Percentiles rank a stretch among this genome's conserved stretches.
Conservation (phyloP, 2,797 vertebrate species). For the Halcyon smyrnensis region DNA sequence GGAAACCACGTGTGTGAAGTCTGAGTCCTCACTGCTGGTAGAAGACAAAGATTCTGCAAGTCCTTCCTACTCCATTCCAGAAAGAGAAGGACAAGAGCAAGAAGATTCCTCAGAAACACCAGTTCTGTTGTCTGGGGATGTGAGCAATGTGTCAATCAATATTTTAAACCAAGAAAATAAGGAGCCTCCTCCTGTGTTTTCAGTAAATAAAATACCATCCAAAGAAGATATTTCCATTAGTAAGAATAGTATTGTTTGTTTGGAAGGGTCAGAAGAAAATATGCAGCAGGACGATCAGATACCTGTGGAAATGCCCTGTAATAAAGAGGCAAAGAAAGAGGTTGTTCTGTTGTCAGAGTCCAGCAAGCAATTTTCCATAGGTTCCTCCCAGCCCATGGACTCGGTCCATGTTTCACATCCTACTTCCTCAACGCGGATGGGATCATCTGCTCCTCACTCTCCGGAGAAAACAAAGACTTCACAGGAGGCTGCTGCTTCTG, state of each 20-base stretch:
- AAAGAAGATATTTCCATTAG: neutral
- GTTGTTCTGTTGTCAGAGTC: neutral
- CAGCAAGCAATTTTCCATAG: slow-evolving; percentile 26
- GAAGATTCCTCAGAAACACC: neutral
- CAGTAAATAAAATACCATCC: neutral
- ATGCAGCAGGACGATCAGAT: neutral
- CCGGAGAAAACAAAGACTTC: slow-evolving; percentile 23
- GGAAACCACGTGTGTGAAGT: neutral
- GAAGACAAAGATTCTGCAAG: neutral
- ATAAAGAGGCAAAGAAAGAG: neutral
- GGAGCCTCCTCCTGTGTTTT: neutral
- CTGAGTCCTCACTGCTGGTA: neutral
- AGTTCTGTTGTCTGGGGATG: neutral
- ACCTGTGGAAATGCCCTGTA: neutral
- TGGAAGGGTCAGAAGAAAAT: neutral
- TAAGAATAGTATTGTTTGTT: neutral
- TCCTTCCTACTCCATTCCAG: neutral
- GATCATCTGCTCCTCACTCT: neutral
- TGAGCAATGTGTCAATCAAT: neutral
- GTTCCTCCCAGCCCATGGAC: slow-evolving; percentile 54
- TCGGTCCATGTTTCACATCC: neutral
- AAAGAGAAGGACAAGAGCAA: neutral
- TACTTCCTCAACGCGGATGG: neutral
- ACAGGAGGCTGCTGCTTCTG: neutral
- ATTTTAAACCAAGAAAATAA: slow-evolving; percentile 15